phyloP scores from a whole-genome alignment of 2,888 invertebrate species.

The Abrostola tripartita region DNA sequence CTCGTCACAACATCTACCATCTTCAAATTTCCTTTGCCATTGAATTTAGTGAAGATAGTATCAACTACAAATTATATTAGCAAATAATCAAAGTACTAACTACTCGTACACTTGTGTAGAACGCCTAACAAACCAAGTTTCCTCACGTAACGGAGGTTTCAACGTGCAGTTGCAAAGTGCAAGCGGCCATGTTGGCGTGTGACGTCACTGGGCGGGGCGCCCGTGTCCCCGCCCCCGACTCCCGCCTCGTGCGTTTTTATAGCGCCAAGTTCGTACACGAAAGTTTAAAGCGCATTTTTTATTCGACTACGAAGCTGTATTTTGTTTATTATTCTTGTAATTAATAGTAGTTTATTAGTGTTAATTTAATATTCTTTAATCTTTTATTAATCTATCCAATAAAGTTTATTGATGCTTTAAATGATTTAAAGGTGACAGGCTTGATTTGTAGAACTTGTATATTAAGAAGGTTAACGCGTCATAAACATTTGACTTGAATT shows the following conservation, averaged over 20 bases:
- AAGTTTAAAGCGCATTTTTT: slow-evolving; percentile 39
- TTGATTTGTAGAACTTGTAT: no score
- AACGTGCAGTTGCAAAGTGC: slow-evolving; percentile 66
- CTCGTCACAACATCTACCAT: no score
- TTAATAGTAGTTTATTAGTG: neutral
- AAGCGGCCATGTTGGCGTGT: slow-evolving; percentile 81
- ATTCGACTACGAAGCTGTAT: neutral
- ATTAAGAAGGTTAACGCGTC: no score
- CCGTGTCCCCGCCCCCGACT: slow-evolving; percentile 67
- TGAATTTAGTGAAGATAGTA: no score
- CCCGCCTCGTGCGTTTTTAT: slow-evolving; percentile 63
- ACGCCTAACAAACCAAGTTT: slow-evolving; percentile 36
- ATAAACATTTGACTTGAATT: no score
- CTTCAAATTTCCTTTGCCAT: no score
- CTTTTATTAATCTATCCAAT: neutral
- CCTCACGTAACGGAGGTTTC: slow-evolving; percentile 41
- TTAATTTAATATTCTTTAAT: neutral
- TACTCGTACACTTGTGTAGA: slow-evolving; percentile 14
- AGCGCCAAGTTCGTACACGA: slow-evolving; percentile 43
- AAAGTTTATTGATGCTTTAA: no score
- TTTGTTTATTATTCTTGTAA: neutral
- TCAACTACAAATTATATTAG: neutral
- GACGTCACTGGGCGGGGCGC: slow-evolving; percentile 79
- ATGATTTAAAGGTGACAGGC: no score
- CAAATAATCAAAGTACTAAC: slow-evolving; percentile 24